Base-by-base conservation (phyloP, 2,888 invertebrate species). In the Stenolophus ochropezus region DNA sequence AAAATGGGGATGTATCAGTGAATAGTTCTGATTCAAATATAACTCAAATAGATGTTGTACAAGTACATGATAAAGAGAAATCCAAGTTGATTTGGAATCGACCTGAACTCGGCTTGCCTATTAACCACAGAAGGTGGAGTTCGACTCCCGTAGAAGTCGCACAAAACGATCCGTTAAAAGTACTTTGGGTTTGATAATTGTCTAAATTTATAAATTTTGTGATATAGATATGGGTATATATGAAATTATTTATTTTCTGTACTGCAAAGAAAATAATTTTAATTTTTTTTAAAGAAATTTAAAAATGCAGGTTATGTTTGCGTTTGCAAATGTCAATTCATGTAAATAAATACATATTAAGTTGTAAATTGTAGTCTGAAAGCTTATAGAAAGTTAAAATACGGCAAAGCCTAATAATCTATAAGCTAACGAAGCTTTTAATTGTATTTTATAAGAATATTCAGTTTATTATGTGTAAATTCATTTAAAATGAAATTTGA, bases 81-180 rank as follows among this genome's bases (percentile, higher is more conserved):
- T 76, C 76, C 2, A 83, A 83, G 78, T 23, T 80, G 25, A 74
- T 80, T 58, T 83, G 82, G 82, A 74, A 80, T 56, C 71, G 79
- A 23, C 21, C 75, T 58, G 78, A 81, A 61, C 21, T 81, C n/a
- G 80, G 80, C 0, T 65, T 83, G 47, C 83, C 79, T 25, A 47
- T 74, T 82, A 80, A 73, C 77, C 88, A 89, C 82, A 87, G 87
- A 83, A 84, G 89, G 79, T 89, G 88, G 87, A 87, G 85, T 85
- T 88, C 88, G 6, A 86, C 86, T 16, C 87, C 89, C 1, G 87
- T 85, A 56, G 85, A 86, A 20, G 86, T 86, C 42, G 83, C 84
- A 73, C 65, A 82, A 21, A 79, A 82, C 47, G 84, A 83, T 23
- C 84, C 86, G 4, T 58, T 87, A 69, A 87, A 87, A 84, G 88